Percentiles rank a stretch among this genome's conserved stretches.
phyloP scores from a whole-genome alignment of 2,113 vertebrate genomes.

The Planiliza haematocheilus region DNA sequence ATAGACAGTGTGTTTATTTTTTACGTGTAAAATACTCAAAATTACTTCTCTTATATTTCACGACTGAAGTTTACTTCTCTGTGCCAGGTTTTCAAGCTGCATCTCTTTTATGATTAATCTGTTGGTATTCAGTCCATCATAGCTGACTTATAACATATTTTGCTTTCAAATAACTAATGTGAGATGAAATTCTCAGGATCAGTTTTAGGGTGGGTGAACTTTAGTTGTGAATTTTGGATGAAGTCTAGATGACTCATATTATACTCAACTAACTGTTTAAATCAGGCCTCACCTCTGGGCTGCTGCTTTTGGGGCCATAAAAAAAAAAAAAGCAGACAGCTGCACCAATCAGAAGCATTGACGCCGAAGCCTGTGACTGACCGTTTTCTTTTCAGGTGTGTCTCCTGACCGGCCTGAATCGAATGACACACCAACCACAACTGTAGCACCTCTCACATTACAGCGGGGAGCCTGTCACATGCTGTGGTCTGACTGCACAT shows the following conservation, averaged over 20 bases:
- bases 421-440: conserved; percentile 24
- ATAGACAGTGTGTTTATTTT: too few species aligned
- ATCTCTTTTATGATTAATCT: too few species aligned
- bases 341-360: conserved; percentile 19
- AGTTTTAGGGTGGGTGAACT: too few species aligned
- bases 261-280: not conserved
- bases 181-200: too few species aligned
- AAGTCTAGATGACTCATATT: not conserved
- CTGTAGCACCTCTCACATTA: conserved; percentile 64
- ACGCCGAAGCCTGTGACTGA: conserved; percentile 2
- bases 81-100: too few species aligned
- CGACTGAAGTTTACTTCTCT: too few species aligned
- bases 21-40: too few species aligned
- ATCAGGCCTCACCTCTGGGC: conserved; percentile 5
- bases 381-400: conserved; percentile 17
- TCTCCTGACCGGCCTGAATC: conserved; percentile 36
- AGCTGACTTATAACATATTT: too few species aligned
- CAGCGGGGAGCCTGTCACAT: conserved; percentile 73
- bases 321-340: conserved; percentile 6
- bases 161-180: too few species aligned
- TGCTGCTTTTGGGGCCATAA: not conserved
- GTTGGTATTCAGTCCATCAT: too few species aligned
- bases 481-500: conserved; percentile 66
- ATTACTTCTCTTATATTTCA: too few species aligned
- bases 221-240: too few species aligned